Conservation (phyloP, 2,888 invertebrate species). For the Acronicta leporina region DNA sequence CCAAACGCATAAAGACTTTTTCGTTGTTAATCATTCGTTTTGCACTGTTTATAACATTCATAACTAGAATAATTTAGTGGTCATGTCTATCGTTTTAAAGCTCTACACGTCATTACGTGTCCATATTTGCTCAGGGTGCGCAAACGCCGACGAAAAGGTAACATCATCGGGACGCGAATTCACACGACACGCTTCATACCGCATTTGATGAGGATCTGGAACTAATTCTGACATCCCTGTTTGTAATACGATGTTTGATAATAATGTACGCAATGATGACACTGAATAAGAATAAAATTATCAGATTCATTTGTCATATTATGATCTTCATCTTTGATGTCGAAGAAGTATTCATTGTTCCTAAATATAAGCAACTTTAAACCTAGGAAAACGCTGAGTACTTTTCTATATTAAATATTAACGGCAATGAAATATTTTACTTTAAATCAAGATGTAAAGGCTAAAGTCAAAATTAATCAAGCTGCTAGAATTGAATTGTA, state of each 20-base stretch:
- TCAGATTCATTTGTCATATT: background rate
- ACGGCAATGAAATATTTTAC: too few species aligned
- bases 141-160: slow-evolving; percentile 49
- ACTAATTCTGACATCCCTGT: slow-evolving; percentile 48
- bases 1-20: too few species aligned
- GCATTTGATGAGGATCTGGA: slow-evolving; percentile 51
- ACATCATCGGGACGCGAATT: slow-evolving; percentile 33
- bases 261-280: slow-evolving; percentile 30
- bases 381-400: too few species aligned
- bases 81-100: slow-evolving; percentile 51
- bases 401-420: too few species aligned
- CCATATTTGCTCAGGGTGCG: slow-evolving; percentile 72
- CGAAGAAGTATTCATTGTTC: too few species aligned
- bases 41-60: too few species aligned
- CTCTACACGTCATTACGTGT: slow-evolving; percentile 69
- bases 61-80: background rate
- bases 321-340: too few species aligned
- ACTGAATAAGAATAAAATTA: slow-evolving; percentile 6
- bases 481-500: too few species aligned
- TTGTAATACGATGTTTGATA: slow-evolving; percentile 35
- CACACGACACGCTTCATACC: slow-evolving; percentile 48
- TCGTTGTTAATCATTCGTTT: too few species aligned
- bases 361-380: too few species aligned
- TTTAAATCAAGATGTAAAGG: too few species aligned
- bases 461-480: too few species aligned